Evolutionary conservation across 2,888 invertebrate genomes (phyloP).

Genomic region (Empis livida): DNA sequence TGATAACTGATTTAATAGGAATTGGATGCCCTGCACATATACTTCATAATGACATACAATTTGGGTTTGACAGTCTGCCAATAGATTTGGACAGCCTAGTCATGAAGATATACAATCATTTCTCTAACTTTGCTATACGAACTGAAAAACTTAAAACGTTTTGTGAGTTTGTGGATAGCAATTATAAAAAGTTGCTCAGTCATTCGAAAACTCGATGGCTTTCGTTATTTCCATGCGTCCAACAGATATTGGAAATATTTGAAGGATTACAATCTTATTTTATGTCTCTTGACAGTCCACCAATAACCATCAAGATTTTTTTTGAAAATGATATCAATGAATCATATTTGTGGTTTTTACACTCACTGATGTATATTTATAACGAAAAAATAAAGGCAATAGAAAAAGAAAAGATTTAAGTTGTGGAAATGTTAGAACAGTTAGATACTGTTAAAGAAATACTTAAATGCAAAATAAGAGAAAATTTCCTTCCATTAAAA

Average conservation of each 20-base stretch:
- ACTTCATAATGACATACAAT: neutral
- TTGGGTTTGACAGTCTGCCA: neutral
- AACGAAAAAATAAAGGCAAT: neutral
- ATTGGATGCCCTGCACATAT: neutral
- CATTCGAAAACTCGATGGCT: neutral
- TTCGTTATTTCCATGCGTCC: neutral
- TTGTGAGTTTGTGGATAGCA: neutral
- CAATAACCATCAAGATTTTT: neutral
- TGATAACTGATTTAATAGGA: conserved; percentile 1
- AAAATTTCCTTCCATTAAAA: neutral
- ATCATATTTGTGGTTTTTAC: neutral
- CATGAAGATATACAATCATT: neutral
- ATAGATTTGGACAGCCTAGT: neutral
- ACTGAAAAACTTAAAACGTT: neutral
- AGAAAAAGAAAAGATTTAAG: neutral
- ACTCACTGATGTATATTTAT: neutral
- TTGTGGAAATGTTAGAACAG: neutral
- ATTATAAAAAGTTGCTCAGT: neutral
- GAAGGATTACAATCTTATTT: neutral
- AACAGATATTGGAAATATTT: neutral
- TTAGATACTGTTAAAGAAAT: neutral
- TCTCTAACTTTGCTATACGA: neutral
- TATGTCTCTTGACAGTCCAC: neutral
- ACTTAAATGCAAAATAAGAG: neutral
- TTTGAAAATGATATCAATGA: neutral